Evolutionary conservation across 1,140 invertebrate genomes (phyloP).

Genomic region (Drosophila asahinai): DNA sequence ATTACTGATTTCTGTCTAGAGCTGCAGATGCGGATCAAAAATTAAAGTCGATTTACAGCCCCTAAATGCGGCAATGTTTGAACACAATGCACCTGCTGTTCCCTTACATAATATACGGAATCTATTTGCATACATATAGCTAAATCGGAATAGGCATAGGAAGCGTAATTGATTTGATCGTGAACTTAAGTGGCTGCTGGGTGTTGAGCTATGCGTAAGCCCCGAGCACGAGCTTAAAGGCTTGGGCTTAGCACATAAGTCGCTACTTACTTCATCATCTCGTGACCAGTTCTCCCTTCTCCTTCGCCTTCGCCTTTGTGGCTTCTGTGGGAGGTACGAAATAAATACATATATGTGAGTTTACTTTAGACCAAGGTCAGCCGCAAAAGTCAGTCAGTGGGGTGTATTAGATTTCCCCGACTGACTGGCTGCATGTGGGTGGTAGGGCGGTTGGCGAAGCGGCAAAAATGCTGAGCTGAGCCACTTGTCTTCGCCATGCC

Average conservation of each 20-base stretch:
- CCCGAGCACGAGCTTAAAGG: slow-evolving; percentile 20
- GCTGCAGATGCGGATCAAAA: slow-evolving; percentile 22
- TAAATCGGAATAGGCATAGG: slow-evolving; percentile 25
- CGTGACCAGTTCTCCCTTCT: slow-evolving; percentile 34
- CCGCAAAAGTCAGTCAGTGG: slow-evolving; percentile 59
- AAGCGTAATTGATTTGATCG: slow-evolving; percentile 72
- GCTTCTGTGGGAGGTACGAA: slow-evolving; percentile 32
- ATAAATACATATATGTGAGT: slow-evolving; percentile 14
- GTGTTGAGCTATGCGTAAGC: slow-evolving; percentile 36
- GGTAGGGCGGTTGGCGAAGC: slow-evolving; percentile 54
- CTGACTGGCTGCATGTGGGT: slow-evolving; percentile 3
- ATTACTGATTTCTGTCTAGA: neutral
- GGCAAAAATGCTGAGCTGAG: slow-evolving; percentile 73
- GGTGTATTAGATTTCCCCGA: slow-evolving; percentile 61
- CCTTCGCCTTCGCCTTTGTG: slow-evolving; percentile 29
- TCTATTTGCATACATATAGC: slow-evolving; percentile 2
- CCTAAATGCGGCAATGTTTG: slow-evolving; percentile 24
- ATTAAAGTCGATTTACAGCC: slow-evolving; percentile 45
- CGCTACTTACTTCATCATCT: slow-evolving; percentile 64
- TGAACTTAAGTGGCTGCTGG: slow-evolving; percentile 63
- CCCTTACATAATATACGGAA: neutral
- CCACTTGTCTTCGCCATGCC: slow-evolving; percentile 46
- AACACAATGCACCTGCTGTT: slow-evolving; percentile 57
- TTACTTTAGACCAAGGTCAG: slow-evolving; percentile 68
- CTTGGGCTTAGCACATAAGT: slow-evolving; percentile 25